Conservation (phyloP, 2,888 invertebrate species). For the Ryuthela nishihirai region DNA sequence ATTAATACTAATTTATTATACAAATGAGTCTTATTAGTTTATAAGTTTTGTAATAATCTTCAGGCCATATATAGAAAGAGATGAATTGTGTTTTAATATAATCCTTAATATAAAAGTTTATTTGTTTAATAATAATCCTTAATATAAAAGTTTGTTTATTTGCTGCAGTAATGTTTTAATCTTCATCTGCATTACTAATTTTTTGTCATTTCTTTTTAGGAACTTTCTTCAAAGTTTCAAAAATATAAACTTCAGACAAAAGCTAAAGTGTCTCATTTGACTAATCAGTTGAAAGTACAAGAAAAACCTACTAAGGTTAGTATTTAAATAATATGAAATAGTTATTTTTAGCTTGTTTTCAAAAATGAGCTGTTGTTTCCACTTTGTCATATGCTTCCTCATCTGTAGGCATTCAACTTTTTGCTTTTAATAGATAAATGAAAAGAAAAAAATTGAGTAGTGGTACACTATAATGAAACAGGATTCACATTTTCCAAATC, state of each 20-base stretch:
- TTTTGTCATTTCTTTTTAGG: conserved; percentile 43
- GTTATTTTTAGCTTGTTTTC: conserved; percentile 39
- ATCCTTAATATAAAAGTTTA: no score
- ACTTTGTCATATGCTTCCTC: neutral
- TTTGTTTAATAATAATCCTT: neutral
- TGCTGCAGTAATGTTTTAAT: neutral
- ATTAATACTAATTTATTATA: no score
- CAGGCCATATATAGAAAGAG: no score
- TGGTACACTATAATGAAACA: no score
- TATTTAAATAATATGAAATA: neutral
- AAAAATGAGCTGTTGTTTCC: neutral
- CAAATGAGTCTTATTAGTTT: no score
- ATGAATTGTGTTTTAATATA: no score
- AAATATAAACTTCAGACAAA: conserved; percentile 51
- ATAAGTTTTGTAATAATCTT: no score
- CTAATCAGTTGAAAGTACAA: conserved; percentile 45
- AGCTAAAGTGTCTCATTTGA: conserved; percentile 49
- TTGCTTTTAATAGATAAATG: no score
- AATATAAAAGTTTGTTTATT: neutral
- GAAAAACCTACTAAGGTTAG: conserved; percentile 39
- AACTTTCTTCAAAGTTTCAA: conserved; percentile 49
- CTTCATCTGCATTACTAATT: neutral
- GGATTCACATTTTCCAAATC: no score
- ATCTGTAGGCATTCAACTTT: neutral
- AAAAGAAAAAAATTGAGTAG: no score